phyloP scores from a whole-genome alignment of 2,888 invertebrate species.

The Spialia ferax region DNA sequence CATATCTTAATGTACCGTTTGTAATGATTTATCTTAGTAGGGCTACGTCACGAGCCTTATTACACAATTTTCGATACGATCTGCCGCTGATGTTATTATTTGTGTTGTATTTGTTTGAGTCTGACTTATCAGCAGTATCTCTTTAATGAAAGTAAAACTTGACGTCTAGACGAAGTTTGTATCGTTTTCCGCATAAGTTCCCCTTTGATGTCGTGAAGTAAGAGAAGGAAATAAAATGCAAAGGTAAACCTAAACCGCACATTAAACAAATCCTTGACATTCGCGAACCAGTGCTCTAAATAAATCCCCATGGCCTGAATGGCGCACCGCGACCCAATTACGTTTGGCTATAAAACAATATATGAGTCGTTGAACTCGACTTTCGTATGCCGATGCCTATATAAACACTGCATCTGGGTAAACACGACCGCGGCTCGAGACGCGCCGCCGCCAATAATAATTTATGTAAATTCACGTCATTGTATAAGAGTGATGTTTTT shows the following conservation, averaged over 20 bases:
- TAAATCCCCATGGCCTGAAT: constrained; percentile 71
- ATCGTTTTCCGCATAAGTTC: not conserved
- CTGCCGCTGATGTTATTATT: constrained; percentile 37
- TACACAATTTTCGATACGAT: constrained; percentile 19
- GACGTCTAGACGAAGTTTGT: constrained; percentile 1
- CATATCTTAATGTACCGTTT: constrained; percentile 46
- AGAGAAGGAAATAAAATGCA: constrained; percentile 32
- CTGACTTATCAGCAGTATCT: constrained; percentile 11
- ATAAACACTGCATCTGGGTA: constrained; percentile 82
- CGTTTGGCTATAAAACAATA: constrained; percentile 81
- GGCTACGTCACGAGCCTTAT: constrained; percentile 38
- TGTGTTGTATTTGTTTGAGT: constrained; percentile 48
- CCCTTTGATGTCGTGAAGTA: not conserved
- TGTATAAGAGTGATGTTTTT: constrained; percentile 80
- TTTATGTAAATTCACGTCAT: constrained; percentile 85
- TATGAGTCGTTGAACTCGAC: constrained; percentile 80
- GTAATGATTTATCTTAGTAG: constrained; percentile 46
- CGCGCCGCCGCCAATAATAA: constrained; percentile 81
- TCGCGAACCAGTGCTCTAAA: constrained; percentile 53
- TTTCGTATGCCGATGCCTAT: constrained; percentile 64
- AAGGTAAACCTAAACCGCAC: constrained; percentile 37
- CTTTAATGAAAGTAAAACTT: constrained; percentile 25
- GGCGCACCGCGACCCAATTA: constrained; percentile 80
- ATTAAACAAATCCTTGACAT: constrained; percentile 39
- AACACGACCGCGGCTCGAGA: constrained; percentile 65